Evolutionary conservation across 23 tunicate genomes (phyloP).

Genomic region (Diplosoma virens): DNA sequence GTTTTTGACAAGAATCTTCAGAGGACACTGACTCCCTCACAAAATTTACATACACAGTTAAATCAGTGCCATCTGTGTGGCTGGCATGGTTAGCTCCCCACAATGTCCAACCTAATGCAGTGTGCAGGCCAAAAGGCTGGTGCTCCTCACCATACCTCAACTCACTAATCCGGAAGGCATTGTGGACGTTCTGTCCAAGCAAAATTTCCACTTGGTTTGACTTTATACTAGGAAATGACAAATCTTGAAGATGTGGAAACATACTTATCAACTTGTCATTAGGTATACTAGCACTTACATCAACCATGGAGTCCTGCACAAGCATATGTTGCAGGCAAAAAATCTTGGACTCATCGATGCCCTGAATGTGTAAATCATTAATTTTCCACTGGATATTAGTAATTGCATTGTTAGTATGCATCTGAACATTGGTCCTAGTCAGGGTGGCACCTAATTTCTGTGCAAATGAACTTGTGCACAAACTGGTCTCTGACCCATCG

Average conservation of each 20-base stretch:
- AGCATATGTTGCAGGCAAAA: background rate
- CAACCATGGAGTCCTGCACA: background rate
- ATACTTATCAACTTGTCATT: background rate
- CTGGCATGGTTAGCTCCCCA: background rate
- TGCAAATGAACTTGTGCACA: background rate
- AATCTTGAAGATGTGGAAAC: background rate
- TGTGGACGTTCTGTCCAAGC: background rate
- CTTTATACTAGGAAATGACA: background rate
- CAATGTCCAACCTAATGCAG: background rate
- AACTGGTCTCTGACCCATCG: background rate
- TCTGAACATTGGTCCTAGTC: background rate
- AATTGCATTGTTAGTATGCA: background rate
- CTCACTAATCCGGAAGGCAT: constrained; percentile 1
- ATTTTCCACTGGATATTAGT: background rate
- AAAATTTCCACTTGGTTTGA: background rate
- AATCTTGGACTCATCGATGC: background rate
- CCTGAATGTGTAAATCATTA: background rate
- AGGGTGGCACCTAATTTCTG: background rate
- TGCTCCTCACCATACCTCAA: background rate
- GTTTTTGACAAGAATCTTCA: background rate
- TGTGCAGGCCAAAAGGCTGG: background rate
- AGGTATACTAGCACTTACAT: background rate
- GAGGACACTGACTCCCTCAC: background rate
- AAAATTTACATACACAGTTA: background rate
- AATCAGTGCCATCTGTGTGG: background rate